Evolutionary conservation across 1,140 invertebrate species (phyloP), one percentile per base, ranked within the genome.

Genomic region (Cydia amplana): DNA sequence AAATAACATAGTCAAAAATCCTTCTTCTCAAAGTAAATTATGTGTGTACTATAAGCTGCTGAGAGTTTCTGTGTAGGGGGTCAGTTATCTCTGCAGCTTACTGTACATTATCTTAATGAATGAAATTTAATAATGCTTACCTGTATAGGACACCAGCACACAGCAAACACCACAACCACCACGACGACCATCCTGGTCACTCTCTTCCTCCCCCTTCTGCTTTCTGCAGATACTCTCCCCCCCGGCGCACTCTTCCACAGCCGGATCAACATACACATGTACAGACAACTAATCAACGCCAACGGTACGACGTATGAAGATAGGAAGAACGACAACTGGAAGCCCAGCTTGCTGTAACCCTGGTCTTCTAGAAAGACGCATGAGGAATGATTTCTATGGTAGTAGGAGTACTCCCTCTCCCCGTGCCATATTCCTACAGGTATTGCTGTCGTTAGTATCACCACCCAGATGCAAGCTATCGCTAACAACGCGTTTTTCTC

Each of bases 101-200:
- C n/a, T n/a, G 6, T 32, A 32, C 32, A 32, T 32, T 32, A 32
- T n/a, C n/a, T n/a, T n/a, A n/a, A 25, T 25, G 1, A 25, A 43
- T 43, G 3, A 51, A 51, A 1, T 51, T 51, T 7, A 23, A 60
- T 60, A 23, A 20, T 23, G 55, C 94, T 94, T 78, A 97, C 96
- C 94, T 99, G 98, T 84, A 99, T 97, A 1, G 98, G 98, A 82
- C 97, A 96, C 98, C 98, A 99, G 92, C 98, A 99, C 46, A 98
- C 93, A 10, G 98, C 98, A 89, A 99, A 99, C 40, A 98, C 98
- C 23, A 97, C 95, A 0, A 99, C 97, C 16, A 99, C 98, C 23
- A 98, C 96, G 49, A 99, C 95, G 7, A 99, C 97, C 95, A 99
- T 97, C 77, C 97, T 94, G 0, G 98, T 99, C 1, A 99, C 98